Evolutionary conservation across 2,113 vertebrate genomes (phyloP), one percentile per base, ranked within the genome.

Genomic region (Bostrychus sinensis): DNA sequence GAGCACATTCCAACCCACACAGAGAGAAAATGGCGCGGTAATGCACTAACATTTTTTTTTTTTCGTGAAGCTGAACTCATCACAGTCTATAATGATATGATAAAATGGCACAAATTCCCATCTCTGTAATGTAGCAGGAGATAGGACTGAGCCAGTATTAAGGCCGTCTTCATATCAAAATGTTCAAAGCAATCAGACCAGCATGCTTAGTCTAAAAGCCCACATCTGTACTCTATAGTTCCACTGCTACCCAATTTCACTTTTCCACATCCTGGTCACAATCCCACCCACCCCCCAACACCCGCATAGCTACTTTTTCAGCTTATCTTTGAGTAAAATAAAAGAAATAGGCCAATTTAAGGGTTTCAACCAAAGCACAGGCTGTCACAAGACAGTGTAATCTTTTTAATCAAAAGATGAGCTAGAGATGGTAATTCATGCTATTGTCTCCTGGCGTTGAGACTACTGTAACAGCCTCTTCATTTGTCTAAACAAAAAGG

Each of bases 1-100:
- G 48, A 28, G 25, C 48, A 51, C 25, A 51, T 51, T 30, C 25
- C 48, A 51, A 51, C 48, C 48, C 48, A 51, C 48, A 51, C 48
- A 30, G 48, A 26, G 25, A 51, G 48, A 51, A 51, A 51, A 51
- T 51, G 48, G 28, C 48, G 23, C 7, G 45, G 45, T 48, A 48
- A 48, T 48, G 45, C 45, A 25, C 45, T 48, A 22, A 48, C 22
- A 25, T 48, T 48, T 48, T 48, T 48, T 48, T 23, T 48, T 48
- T 48, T 48, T 48, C 25, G 45, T 14, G 45, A 48, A 25, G 45
- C 45, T 5, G 45, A 48, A 48, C 45, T 48, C 45, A 48, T 48
- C 45, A 48, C 25, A 22, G 45, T 25, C 13, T 48, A 48, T 48
- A 48, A 48, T 48, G 45, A 48, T 48, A 48, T 48, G 45, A 48